phyloP scores from a whole-genome alignment of 37 sponge, comb jelly and placozoan genomes.

The Petrosia ficiformis region DNA sequence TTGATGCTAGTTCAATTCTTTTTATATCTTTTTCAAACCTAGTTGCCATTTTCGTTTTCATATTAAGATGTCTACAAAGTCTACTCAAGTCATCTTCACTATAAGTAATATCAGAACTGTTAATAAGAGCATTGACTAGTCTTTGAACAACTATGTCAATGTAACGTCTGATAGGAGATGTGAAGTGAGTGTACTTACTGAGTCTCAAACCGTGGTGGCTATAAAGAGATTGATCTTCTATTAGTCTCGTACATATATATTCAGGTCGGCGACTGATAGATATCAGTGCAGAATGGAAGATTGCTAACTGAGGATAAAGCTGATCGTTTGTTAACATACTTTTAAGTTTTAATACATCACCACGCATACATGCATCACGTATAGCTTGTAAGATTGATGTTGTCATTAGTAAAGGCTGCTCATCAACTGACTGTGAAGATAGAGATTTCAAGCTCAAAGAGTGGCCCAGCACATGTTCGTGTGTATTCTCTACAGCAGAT shows the following conservation, averaged over 20 bases:
- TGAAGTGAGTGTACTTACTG: slow-evolving; percentile 40
- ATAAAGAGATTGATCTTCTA: neutral
- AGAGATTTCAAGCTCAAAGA: neutral
- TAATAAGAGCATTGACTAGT: slow-evolving; percentile 4
- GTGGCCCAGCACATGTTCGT: neutral
- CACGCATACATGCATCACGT: neutral
- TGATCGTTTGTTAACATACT: slow-evolving; percentile 10
- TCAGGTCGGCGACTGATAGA: slow-evolving; percentile 12
- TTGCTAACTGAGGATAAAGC: slow-evolving; percentile 42
- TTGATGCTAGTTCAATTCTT: neutral
- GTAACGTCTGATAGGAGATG: slow-evolving; percentile 56
- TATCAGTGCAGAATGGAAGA: neutral
- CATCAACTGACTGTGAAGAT: neutral
- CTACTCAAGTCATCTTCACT: neutral
- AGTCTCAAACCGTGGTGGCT: slow-evolving; percentile 16
- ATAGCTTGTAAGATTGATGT: neutral
- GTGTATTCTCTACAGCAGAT: neutral
- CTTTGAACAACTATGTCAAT: slow-evolving; percentile 49
- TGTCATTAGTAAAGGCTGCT: neutral
- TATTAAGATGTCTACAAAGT: neutral
- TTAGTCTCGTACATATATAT: slow-evolving; percentile 16
- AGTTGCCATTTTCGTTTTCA: neutral
- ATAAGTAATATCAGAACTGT: neutral
- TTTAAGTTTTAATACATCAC: neutral
- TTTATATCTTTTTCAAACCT: slow-evolving; percentile 5